These are phyloP conservation scores for Actinia equina DNA, from an alignment of 64 coral and sea anemone genomes.

Conservation along the genomic window DNA sequence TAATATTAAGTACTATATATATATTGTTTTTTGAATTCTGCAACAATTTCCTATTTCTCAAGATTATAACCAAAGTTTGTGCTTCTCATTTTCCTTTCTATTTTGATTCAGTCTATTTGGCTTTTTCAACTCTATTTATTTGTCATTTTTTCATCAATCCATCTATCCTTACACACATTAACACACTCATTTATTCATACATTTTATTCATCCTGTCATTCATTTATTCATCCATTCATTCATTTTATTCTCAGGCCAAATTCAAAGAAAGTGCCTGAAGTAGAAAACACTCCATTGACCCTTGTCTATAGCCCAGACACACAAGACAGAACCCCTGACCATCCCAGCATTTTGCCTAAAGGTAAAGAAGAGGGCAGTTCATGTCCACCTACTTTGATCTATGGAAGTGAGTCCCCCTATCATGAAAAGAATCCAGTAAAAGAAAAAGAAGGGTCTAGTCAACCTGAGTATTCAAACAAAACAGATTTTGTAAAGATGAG, in stretches of 20 bases:
- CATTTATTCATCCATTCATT: not conserved
- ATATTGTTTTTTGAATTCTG: too few species aligned
- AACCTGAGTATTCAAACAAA: not conserved
- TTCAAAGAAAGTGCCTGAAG: not conserved
- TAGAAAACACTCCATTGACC: conserved; percentile 11
- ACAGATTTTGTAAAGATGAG: not conserved
- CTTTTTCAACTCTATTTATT: too few species aligned
- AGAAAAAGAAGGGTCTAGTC: not conserved
- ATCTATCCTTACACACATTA: not conserved
- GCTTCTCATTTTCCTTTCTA: too few species aligned
- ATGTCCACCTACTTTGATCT: conserved; percentile 33
- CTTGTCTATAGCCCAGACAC: conserved; percentile 20
- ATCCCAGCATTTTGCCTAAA: not conserved
- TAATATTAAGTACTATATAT: too few species aligned
- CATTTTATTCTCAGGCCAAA: not conserved
- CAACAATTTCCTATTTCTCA: too few species aligned
- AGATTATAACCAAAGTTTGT: too few species aligned
- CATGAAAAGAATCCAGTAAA: conserved; percentile 30
- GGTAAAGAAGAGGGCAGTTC: not conserved
- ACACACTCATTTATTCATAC: too few species aligned
- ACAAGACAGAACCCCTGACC: not conserved
- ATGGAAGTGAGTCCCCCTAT: conserved; percentile 22
- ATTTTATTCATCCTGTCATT: not conserved
- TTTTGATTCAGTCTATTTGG: too few species aligned
- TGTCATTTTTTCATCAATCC: too few species aligned